Evolutionary conservation across 2,113 vertebrate species (phyloP), one percentile per base, ranked within the genome.

Genomic region (Dunckerocampus dactyliophorus): DNA sequence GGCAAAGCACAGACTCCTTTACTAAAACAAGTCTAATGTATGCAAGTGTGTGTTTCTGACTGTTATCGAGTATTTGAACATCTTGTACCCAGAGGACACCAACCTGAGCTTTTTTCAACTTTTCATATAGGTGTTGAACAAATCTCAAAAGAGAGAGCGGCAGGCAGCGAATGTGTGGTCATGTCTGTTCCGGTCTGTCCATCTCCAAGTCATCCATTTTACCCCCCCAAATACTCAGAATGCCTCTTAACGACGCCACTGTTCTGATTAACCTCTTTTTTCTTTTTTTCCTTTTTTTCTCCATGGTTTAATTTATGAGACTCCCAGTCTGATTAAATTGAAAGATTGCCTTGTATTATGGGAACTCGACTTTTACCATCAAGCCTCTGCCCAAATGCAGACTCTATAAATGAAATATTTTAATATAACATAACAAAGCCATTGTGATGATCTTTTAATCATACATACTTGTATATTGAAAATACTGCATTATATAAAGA

Each of bases 401-500:
- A 88, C 77, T 87, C 85, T 88, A 86, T 89, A 85, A 7, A 43
- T 84, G 67, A 83, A 83, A 88, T 88, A 88, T 90, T 90, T 89
- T 87, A 90, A 89, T 91, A 90, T 89, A 89, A 80, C 84, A 70
- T 88, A 85, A 89, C 79, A 76, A 89, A 89, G 84, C 84, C 87
- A 88, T 89, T 89, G 82, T 89, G 83, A 90, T 85, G 83, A 90
- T 86, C 85, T 89, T 88, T 88, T 85, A 88, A 74, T 82, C 84
- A 76, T 89, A 71, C 82, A 86, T 85, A 89, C 79, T 79, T 90
- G 86, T 90, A 86, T 88, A 90, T 88, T 89, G 80, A 87, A 86
- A 78, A 81, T 69, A 79, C 67, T 83, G 73, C 80, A 77, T 84
- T 87, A 85, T 87, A 84, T 85, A 86, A 77, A 79, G 71, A 65